Evolutionary conservation across 2,888 invertebrate species (phyloP).

Genomic region (Drosophila heteroneura): DNA sequence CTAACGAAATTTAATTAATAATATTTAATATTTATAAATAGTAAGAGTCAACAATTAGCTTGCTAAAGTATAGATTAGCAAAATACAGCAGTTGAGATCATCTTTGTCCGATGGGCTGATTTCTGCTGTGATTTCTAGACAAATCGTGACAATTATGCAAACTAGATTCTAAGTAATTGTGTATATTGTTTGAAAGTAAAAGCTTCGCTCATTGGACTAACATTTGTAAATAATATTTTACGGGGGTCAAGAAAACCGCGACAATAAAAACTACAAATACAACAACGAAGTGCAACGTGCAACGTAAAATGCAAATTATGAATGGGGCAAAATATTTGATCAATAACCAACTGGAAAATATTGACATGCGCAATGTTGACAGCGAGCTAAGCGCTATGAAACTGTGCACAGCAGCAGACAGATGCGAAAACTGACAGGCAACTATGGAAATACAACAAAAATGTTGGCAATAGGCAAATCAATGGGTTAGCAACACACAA

Average conservation of each 20-base stretch:
- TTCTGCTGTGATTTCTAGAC: constrained; percentile 3
- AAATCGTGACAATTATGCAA: constrained; percentile 13
- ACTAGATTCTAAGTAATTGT: constrained; percentile 33
- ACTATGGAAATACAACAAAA: constrained; percentile 68
- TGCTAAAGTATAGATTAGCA: not conserved
- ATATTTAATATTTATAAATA: not conserved
- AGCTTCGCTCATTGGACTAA: constrained; percentile 37
- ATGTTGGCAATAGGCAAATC: constrained; percentile 10
- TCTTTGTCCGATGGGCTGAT: constrained; percentile 2
- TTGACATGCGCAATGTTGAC: constrained; percentile 56
- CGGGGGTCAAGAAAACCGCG: constrained; percentile 48
- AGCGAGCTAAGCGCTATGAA: constrained; percentile 61
- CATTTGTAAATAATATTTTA: constrained; percentile 14
- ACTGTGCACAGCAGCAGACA: constrained; percentile 69
- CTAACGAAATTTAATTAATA: not conserved
- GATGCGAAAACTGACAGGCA: constrained; percentile 76
- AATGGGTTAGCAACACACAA: constrained; percentile 52
- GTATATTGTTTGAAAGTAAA: constrained; percentile 66
- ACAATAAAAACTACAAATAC: constrained; percentile 17
- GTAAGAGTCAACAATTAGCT: not conserved
- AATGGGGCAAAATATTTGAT: constrained; percentile 58
- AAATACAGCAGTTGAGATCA: constrained; percentile 25
- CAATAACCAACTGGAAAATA: constrained; percentile 63
- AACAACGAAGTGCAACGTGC: constrained; percentile 1
- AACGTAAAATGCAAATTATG: constrained; percentile 42